These are phyloP conservation scores for Sminthurides aquaticus DNA, from an alignment of 2,888 invertebrate species.

Conservation along the genomic window DNA sequence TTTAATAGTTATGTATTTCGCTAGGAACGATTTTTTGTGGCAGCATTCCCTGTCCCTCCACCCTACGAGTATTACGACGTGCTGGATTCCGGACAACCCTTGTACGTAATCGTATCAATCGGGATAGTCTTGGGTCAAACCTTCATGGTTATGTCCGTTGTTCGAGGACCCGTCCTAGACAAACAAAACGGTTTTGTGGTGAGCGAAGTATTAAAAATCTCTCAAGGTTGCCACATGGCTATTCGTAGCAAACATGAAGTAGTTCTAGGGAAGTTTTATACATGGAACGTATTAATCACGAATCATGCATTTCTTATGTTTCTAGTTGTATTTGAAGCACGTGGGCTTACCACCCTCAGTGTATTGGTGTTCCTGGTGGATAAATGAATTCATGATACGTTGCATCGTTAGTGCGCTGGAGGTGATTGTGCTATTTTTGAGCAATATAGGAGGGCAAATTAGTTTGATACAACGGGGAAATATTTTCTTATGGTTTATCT, in stretches of 20 bases:
- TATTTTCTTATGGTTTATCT: slow-evolving; percentile 8
- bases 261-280: background rate
- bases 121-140: slow-evolving; percentile 11
- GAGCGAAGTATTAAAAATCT: background rate
- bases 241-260: too few relatives aligned
- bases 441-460: background rate
- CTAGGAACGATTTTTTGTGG: too few relatives aligned
- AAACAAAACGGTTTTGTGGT: slow-evolving; percentile 15
- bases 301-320: background rate
- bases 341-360: slow-evolving; percentile 5
- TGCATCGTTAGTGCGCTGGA: slow-evolving; percentile 2
- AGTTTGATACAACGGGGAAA: slow-evolving; percentile 8
- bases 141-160: slow-evolving; percentile 15
- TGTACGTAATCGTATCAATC: slow-evolving; percentile 6
- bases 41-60: too few relatives aligned
- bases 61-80: too few relatives aligned
- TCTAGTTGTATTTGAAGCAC: slow-evolving; percentile 4
- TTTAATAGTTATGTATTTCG: too few relatives aligned
- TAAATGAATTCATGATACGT: slow-evolving; percentile 10
- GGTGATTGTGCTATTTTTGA: background rate
- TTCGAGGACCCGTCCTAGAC: slow-evolving; percentile 14
- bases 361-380: slow-evolving; percentile 17
- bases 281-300: background rate
- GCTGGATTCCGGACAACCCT: too few relatives aligned
- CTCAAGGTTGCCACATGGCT: background rate